phyloP scores from a whole-genome alignment of 2,888 invertebrate species.

The Sminthurides aquaticus region DNA sequence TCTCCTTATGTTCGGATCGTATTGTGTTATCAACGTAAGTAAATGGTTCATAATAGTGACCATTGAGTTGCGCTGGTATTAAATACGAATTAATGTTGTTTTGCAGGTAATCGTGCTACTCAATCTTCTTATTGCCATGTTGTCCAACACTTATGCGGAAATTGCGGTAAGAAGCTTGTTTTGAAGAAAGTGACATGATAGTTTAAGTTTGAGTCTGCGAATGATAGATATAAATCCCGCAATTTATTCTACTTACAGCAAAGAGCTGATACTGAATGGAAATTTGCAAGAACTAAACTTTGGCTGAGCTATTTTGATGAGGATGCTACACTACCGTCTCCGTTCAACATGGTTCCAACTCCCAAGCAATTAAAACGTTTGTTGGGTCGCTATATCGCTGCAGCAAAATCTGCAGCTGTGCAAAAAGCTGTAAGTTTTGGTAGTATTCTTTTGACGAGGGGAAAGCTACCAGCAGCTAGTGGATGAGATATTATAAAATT shows the following conservation, averaged over 20 bases:
- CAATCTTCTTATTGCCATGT: slow-evolving; percentile 94
- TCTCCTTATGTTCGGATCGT: slow-evolving; percentile 96
- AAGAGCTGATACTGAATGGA: slow-evolving; percentile 93
- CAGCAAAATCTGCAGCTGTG: slow-evolving; percentile 17
- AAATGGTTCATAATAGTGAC: slow-evolving; percentile 46
- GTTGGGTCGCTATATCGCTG: slow-evolving; percentile 21
- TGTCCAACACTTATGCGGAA: slow-evolving; percentile 97
- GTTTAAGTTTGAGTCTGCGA: too few species aligned
- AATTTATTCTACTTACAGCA: slow-evolving; percentile 65
- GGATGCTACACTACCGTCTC: slow-evolving; percentile 80
- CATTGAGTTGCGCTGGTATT: not conserved
- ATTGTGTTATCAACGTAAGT: slow-evolving; percentile 94
- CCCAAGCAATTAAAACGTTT: slow-evolving; percentile 55
- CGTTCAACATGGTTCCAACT: slow-evolving; percentile 86
- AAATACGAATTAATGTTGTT: not conserved
- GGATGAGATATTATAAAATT: too few species aligned
- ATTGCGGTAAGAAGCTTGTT: slow-evolving; percentile 90
- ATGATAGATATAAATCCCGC: too few species aligned
- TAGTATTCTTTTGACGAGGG: not conserved
- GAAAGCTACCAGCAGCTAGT: too few species aligned
- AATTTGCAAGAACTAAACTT: slow-evolving; percentile 84
- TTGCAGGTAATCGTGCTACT: slow-evolving; percentile 74
- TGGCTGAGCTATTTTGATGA: slow-evolving; percentile 96
- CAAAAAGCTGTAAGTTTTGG: slow-evolving; percentile 12
- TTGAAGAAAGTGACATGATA: too few species aligned